These are phyloP conservation scores for Leuciscus waleckii DNA, from an alignment of 2,797 vertebrate species.

Conservation along the genomic window DNA sequence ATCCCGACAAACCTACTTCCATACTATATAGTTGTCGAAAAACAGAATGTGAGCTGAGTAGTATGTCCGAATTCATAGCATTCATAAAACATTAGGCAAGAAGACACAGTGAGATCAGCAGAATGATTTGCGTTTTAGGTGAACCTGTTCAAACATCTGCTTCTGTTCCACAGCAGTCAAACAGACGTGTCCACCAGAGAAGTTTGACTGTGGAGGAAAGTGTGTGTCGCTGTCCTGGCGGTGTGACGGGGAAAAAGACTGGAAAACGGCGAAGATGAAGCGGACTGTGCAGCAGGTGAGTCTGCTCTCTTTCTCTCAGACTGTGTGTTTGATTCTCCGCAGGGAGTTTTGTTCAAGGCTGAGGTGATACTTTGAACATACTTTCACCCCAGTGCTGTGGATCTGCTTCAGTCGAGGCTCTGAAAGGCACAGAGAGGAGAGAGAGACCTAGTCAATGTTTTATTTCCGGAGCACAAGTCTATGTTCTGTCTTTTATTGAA, in stretches of 20 bases:
- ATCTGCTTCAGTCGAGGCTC: background rate
- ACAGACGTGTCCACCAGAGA: constrained; percentile 93
- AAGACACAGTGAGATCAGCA: background rate
- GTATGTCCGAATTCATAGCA: too few relatives aligned
- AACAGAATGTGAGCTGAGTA: too few relatives aligned
- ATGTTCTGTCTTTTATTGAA: background rate
- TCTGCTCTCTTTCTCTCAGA: constrained; percentile 48
- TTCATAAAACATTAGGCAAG: too few relatives aligned
- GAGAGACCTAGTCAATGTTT: background rate
- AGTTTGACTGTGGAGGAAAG: constrained; percentile 96
- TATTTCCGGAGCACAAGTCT: background rate
- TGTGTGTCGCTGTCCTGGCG: constrained; percentile 94
- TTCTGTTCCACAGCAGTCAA: constrained; percentile 77
- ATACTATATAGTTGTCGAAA: too few relatives aligned
- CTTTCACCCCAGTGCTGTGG: background rate
- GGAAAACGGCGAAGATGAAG: constrained; percentile 93
- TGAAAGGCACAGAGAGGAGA: background rate
- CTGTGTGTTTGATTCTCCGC: constrained; percentile 6
- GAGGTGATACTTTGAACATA: background rate
- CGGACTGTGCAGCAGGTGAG: constrained; percentile 91
- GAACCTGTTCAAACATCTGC: constrained; percentile 4
- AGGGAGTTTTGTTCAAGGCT: background rate
- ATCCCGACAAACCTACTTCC: too few relatives aligned
- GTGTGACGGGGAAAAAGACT: constrained; percentile 95
- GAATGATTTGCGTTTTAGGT: background rate